Base-by-base conservation (phyloP, 2,888 invertebrate species). In the Harpalus rufipes region DNA sequence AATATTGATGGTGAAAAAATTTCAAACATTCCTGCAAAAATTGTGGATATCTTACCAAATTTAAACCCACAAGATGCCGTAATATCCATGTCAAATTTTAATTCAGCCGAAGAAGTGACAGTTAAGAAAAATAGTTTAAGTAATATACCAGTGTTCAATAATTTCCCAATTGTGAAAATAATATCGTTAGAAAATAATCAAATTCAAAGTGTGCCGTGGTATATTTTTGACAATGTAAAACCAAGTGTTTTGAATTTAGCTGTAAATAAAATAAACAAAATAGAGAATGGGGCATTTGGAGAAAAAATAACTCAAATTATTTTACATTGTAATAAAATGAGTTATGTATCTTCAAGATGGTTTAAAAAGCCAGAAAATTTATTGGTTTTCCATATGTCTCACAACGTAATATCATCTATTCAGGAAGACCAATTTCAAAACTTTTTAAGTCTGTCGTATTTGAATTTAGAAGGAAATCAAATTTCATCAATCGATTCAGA, bases 91-190 rank as follows among this genome's bases (percentile, higher is more conserved):
- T 65, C 12, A 0, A 65, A 65, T 32, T 65, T 65, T 32, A 7
- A 1, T 0, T 8, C 10, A 32, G 39, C 65, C 1, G 65, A 65
- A n/a, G 25, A 32, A 65, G 65, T 65, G 7, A n/a, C 65, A 39
- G 25, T 65, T 6, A 25, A 65, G 12, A 65, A 65, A 2, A 65
- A 65, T 32, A n/a, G 32, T 65, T 65, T 65, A 32, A 32, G n/a
- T 25, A 65, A 65, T 25, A 65, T 76, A 56, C 76, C 76, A 18
- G 51, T 18, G 10, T 76, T 76, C 12, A 51, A 76, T 7, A 56
- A 76, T 18, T 25, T 76, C 10, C 56, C 76, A 8, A 12, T 21
- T 18, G 6, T 76, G 18, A 44, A 65, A 7, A n/a, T 51, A 56
- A 16, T 76, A 76, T 56, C 58, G 7, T 44, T 76, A 56, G 25